Conservation (phyloP, 2,113 vertebrate species). For the Onychostruthus taczanowskii region DNA sequence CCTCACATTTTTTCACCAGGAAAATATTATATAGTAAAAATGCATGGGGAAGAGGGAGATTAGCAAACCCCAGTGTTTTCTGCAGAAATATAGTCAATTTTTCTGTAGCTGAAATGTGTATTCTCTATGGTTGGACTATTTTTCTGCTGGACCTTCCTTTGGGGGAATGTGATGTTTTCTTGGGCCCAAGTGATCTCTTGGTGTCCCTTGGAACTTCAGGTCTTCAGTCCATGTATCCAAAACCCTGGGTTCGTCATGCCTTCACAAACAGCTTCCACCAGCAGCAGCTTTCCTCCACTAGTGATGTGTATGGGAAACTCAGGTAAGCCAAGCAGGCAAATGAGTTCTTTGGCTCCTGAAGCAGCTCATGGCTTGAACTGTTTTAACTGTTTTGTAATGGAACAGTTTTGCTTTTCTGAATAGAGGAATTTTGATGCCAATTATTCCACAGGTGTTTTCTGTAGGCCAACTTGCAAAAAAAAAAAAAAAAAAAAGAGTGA, state of each 20-base stretch:
- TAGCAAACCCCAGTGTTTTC: background rate
- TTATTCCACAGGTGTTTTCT: slow-evolving; percentile 13
- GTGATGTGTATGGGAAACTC: background rate
- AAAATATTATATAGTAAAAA: background rate
- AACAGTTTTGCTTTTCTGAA: background rate
- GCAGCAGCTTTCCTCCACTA: rapidly evolving
- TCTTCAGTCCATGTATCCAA: background rate
- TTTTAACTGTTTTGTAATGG: background rate
- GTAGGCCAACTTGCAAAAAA: background rate
- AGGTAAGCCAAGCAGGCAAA: background rate
- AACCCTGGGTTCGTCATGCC: background rate
- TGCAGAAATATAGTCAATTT: background rate
- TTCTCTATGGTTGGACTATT: background rate
- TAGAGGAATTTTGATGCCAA: background rate
- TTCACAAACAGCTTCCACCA: background rate
- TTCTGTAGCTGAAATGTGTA: background rate
- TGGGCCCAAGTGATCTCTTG: background rate
- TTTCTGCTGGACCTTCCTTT: background rate
- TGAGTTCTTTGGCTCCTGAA: background rate
- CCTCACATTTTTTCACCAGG: background rate
- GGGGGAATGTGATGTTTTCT: background rate
- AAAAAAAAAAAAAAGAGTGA: background rate
- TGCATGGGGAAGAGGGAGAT: background rate
- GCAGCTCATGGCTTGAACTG: background rate
- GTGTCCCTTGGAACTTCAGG: background rate